phyloP scores from a whole-genome alignment of 2,113 vertebrate genomes.

The Gopherus flavomarginatus region DNA sequence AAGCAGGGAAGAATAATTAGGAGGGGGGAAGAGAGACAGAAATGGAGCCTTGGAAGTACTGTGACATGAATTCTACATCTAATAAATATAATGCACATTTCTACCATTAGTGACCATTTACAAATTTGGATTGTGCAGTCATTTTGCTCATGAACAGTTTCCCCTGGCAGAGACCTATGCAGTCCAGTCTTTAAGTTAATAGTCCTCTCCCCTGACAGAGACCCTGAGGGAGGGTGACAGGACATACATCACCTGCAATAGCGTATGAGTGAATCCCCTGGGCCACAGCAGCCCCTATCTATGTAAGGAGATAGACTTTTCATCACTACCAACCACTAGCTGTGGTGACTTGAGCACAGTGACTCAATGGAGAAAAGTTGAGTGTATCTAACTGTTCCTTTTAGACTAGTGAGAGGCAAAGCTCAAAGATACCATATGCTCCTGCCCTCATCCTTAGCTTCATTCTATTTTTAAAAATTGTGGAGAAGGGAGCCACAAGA shows the following conservation, averaged over 20 bases:
- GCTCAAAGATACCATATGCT: not conserved
- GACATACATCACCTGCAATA: not conserved
- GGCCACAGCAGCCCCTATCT: not conserved
- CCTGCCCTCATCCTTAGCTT: not conserved
- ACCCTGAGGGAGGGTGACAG: accelerated
- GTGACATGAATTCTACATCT: not conserved
- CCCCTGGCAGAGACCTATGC: not conserved
- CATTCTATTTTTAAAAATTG: not conserved
- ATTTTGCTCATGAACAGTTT: not conserved
- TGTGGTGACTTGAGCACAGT: accelerated
- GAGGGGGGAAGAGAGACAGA: not conserved
- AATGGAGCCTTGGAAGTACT: not conserved
- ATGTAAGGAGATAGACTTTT: not conserved
- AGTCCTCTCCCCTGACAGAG: not conserved
- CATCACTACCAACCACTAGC: accelerated
- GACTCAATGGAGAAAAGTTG: not conserved
- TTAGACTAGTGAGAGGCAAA: not conserved
- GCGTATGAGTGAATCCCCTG: not conserved
- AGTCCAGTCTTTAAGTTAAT: not conserved
- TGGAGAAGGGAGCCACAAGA: accelerated
- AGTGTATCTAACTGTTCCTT: accelerated
- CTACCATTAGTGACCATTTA: not conserved
- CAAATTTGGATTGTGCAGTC: not conserved
- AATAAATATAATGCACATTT: not conserved
- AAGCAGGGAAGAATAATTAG: not conserved